Percentiles rank a stretch among this genome's conserved stretches.
phyloP scores from a whole-genome alignment of 30 jellyfish, hydroid and myxozoan genomes.

The Turritopsis rubra region DNA sequence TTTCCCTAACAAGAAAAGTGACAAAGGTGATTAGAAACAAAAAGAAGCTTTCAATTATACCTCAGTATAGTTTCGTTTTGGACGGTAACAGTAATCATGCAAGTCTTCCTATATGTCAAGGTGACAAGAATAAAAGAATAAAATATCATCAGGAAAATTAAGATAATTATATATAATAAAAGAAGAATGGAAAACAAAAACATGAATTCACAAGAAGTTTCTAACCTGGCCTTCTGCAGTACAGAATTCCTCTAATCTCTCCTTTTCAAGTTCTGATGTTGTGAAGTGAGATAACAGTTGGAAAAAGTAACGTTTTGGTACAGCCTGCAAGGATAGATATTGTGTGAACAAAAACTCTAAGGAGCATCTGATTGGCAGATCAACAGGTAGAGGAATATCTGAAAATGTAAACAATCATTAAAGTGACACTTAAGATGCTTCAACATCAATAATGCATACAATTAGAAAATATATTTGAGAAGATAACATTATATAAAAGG shows the following conservation, averaged over 20 bases:
- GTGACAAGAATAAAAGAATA: neutral
- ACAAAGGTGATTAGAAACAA: neutral
- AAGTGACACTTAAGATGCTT: no score
- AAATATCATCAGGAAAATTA: neutral
- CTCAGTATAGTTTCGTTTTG: slow-evolving; percentile 79
- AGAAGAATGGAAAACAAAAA: neutral
- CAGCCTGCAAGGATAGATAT: slow-evolving; percentile 75
- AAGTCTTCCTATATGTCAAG: slow-evolving; percentile 62
- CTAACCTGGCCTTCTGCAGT: slow-evolving; percentile 95
- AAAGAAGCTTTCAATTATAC: slow-evolving; percentile 16
- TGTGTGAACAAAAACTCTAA: slow-evolving; percentile 36
- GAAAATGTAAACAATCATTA: neutral
- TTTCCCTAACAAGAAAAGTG: neutral
- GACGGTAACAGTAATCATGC: slow-evolving; percentile 78
- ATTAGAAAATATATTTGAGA: no score
- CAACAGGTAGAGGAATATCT: slow-evolving; percentile 28
- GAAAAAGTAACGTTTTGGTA: slow-evolving; percentile 90
- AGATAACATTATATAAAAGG: neutral
- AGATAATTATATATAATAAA: neutral
- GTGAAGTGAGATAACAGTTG: slow-evolving; percentile 76
- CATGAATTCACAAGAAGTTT: no score
- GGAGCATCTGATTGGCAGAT: slow-evolving; percentile 42
- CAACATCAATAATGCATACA: no score
- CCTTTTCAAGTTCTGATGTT: slow-evolving; percentile 86
- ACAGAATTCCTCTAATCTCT: slow-evolving; percentile 78